Evolutionary conservation across 64 coral and sea anemone genomes (phyloP).

Genomic region (Montipora sp.): DNA sequence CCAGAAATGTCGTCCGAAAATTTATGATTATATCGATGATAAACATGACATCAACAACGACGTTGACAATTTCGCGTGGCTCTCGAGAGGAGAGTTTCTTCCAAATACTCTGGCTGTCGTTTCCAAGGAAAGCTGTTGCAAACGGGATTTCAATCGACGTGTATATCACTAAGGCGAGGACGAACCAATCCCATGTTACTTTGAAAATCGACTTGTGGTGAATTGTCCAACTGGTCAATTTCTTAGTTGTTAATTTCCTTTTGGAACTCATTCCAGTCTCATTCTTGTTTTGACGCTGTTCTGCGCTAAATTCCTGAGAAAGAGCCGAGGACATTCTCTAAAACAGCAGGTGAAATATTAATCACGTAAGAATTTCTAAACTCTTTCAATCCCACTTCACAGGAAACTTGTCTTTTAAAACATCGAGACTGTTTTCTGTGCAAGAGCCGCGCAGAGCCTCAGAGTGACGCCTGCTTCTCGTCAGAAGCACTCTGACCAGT

Average conservation of each 20-base stretch:
- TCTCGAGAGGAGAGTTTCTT: slow-evolving; percentile 2
- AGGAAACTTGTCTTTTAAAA: background rate
- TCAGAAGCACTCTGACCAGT: too few species aligned
- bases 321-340: slow-evolving; percentile 11
- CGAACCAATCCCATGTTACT: slow-evolving; percentile 85
- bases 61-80: slow-evolving; percentile 43
- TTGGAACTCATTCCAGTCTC: background rate
- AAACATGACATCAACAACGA: slow-evolving; percentile 91
- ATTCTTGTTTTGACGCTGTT: background rate
- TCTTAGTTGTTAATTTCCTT: too few species aligned
- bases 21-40: slow-evolving; percentile 94
- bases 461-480: too few species aligned
- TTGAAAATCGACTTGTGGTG: slow-evolving; percentile 82
- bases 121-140: slow-evolving; percentile 59
- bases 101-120: background rate
- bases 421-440: background rate
- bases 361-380: background rate
- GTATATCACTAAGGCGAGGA: slow-evolving; percentile 77
- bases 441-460: too few species aligned
- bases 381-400: background rate
- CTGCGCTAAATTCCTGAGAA: background rate
- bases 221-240: slow-evolving; percentile 34
- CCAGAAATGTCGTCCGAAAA: slow-evolving; percentile 89
- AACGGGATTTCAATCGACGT: slow-evolving; percentile 89
- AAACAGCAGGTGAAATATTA: background rate